Conservation (phyloP, 92 coral and sea anemone species). For the Paramuricea clavata region DNA sequence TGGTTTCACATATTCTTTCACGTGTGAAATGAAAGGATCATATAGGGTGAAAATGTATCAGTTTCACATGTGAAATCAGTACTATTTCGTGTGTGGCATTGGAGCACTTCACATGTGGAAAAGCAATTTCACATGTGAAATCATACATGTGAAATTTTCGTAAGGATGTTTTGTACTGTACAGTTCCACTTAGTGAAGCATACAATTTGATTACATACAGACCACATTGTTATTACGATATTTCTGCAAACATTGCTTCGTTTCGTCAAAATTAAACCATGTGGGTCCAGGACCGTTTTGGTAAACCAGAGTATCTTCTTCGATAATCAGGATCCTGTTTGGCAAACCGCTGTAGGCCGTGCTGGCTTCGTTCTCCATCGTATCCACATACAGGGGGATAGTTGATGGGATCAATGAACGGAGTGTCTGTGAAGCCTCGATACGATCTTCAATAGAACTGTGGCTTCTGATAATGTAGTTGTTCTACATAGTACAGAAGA, state of each 20-base stretch:
- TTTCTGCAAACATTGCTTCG: background rate
- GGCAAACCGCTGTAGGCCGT: conserved; percentile 31
- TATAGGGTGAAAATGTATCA: no score
- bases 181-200: background rate
- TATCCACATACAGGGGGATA: conserved; percentile 25
- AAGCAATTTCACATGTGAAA: no score
- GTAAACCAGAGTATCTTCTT: conserved; percentile 13
- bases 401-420: conserved; percentile 6
- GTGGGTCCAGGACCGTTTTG: conserved; percentile 49
- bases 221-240: conserved; percentile 8
- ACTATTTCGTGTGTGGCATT: no score
- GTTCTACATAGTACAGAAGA: no score
- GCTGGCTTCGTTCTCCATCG: conserved; percentile 36
- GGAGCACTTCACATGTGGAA: no score
- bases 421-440: conserved; percentile 5
- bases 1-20: no score
- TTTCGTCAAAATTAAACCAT: conserved; percentile 13
- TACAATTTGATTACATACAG: background rate
- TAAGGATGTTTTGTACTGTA: no score
- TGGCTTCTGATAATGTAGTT: conserved; percentile 29
- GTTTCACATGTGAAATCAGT: no score
- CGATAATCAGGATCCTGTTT: conserved; percentile 34
- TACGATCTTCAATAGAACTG: conserved; percentile 22
- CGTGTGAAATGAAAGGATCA: no score
- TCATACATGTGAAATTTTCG: no score